Base-by-base conservation (phyloP, 2,888 invertebrate genomes). In the Brachyopa scutellaris region DNA sequence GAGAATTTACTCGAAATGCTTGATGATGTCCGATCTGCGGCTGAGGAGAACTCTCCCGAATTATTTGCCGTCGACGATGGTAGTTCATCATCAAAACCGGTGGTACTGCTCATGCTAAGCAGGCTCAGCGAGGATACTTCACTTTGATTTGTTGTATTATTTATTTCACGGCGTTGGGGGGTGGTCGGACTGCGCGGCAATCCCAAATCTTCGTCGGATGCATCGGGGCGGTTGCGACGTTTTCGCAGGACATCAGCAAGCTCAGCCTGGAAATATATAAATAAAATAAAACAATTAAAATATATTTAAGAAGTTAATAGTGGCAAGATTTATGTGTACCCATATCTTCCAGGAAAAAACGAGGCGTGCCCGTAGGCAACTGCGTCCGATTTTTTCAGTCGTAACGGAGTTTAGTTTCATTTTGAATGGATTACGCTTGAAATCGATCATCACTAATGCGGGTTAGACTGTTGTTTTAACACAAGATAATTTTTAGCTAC, bases 41-140 rank as follows among this genome's bases (percentile, higher is more conserved):
- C 64, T n/a, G 85, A 85, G 7, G 84, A 78, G 26, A 80, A 33
- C 9, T 76, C 69, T 23, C 29, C 70, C 0, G 86, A 84, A 70
- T 72, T 85, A 57, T 85, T 87, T 64, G 84, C 84, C 29, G 73
- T 85, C 11, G 85, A 85, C 51, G 80, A 62, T 38, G 85, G 74
- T 29, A 84, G 40, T 29, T 90, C 90, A 69, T 94, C 94, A 86
- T 95, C 95, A 91, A 94, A 94, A 90, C 95, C 95, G 15, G 94
- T 95, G 89, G 95, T 95, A 86, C 94, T 95, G 76, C 88, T 89
- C 91, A 95, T 95, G 91, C 96, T 96, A 90, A 95, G 93, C 86
- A 96, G 92, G 84, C 89, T 90, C 3, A 89, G 42, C n/a, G 90
- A 89, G 57, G 89, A 89, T 4, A 88, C 86, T 84, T 88, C 89